Base-by-base conservation (phyloP, 2,888 invertebrate species). In the Cheilosia scutellata region DNA sequence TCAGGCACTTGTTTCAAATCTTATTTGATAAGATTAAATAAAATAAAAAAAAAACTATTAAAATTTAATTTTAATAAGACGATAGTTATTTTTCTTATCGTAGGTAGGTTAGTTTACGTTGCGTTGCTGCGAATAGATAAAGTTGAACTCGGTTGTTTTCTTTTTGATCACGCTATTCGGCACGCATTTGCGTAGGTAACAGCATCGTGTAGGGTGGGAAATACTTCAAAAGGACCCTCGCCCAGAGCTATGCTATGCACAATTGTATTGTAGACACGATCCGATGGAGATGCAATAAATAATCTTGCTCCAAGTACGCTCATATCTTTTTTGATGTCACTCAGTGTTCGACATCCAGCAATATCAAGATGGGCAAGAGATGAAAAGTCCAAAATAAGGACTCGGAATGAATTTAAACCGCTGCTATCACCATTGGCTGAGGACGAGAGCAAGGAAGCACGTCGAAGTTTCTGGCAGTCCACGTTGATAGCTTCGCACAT, bases 131-230 rank as follows among this genome's bases (percentile, higher is more conserved):
- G 66, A 29, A 37, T 42, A 29, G 66, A 37, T 40, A 20, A 58
- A 44, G 2, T 60, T 9, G 2, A 57, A 31, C 2, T 27, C 25
- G 5, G n/a, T 47, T 6, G n/a, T 60, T 57, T 55, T 51, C 5
- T 20, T 31, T 72, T 51, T 7, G 60, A 88, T 92, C 89, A 92
- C 88, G 90, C 87, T 70, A 89, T 89, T 37, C 90, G 90, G 70
- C 89, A 90, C n/a, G 91, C 90, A 88, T 89, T 90, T 37, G 93
- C 92, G 88, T 92, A 93, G 68, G 91, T 90, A 51, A 95, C 95
- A 33, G 95, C 95, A 91, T 95, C 95, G 88, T 95, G 94, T 20
- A 95, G 91, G 0, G 95, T 94, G 4, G 95, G 94, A 88, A 95
- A 95, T 33, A 94, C 93, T 82, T 92, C 91, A 78, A 94, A 93